phyloP scores from a whole-genome alignment of 1,140 invertebrate genomes.

The Lordiphosa collinella region DNA sequence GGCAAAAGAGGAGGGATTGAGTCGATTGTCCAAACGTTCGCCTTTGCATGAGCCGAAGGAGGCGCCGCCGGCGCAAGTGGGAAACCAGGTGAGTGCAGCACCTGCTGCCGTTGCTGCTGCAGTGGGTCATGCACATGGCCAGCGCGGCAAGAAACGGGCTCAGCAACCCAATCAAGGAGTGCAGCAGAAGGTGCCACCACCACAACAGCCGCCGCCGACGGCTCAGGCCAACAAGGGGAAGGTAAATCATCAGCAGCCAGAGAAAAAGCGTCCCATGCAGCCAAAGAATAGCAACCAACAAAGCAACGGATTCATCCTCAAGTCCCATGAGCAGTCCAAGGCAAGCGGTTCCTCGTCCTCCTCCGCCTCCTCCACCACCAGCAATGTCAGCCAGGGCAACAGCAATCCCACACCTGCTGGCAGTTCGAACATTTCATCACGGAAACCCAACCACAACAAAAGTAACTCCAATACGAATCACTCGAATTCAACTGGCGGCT shows the following conservation, averaged over 20 bases:
- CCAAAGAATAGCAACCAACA: constrained; percentile 27
- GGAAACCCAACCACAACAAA: constrained; percentile 29
- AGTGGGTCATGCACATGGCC: constrained; percentile 25
- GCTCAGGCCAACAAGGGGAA: constrained; percentile 34
- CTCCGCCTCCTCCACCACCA: background rate
- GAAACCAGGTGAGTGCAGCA: background rate
- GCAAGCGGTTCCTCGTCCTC: background rate
- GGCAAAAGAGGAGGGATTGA: constrained; percentile 41
- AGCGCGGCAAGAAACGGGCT: constrained; percentile 51
- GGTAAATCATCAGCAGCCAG: constrained; percentile 2
- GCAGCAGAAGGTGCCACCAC: constrained; percentile 25
- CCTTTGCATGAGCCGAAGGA: constrained; percentile 67
- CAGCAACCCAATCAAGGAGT: constrained; percentile 36
- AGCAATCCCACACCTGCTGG: constrained; percentile 8
- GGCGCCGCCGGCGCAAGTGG: constrained; percentile 2
- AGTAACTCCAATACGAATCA: constrained; percentile 37
- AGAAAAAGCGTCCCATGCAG: constrained; percentile 45
- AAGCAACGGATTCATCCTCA: constrained; percentile 9
- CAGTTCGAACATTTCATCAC: constrained; percentile 25
- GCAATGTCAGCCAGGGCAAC: constrained; percentile 15
- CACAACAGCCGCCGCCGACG: constrained; percentile 15
- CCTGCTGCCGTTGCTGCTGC: too few species aligned
- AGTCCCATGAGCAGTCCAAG: constrained; percentile 18
- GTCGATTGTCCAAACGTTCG: constrained; percentile 54
- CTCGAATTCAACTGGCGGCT: constrained; percentile 42